phyloP scores from a whole-genome alignment of 2,797 vertebrate species.

The Ataeniobius toweri region DNA sequence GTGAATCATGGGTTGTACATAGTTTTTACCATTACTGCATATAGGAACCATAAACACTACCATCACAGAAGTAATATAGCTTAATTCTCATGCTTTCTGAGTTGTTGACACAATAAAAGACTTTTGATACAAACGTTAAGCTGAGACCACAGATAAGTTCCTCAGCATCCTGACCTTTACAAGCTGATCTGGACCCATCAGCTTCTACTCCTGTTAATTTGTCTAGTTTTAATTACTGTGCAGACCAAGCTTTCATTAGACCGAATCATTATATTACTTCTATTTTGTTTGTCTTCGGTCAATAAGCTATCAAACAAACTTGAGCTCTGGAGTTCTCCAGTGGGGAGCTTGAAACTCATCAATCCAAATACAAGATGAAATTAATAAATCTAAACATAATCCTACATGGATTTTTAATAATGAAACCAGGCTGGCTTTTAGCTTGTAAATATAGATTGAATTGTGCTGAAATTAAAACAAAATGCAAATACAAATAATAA shows the following conservation, averaged over 20 bases:
- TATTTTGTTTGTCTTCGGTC: constrained; percentile 51
- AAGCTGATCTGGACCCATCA: constrained; percentile 33
- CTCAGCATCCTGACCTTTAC: constrained; percentile 55
- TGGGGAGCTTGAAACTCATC: constrained; percentile 31
- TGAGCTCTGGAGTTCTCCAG: constrained; percentile 20
- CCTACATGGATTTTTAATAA: background rate
- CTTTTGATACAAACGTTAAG: constrained; percentile 21
- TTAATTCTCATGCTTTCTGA: too few species aligned
- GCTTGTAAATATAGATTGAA: background rate
- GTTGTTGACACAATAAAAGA: constrained; percentile 8
- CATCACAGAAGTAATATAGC: too few species aligned
- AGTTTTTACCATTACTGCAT: too few species aligned
- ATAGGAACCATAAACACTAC: too few species aligned
- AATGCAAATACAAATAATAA: background rate
- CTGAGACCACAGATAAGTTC: constrained; percentile 31
- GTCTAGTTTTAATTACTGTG: constrained; percentile 55
- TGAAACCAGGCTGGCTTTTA: background rate
- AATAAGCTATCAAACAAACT: constrained; percentile 32
- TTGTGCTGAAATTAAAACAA: background rate
- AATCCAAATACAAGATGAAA: constrained; percentile 13
- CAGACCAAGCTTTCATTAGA: constrained; percentile 45
- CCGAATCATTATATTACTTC: constrained; percentile 49
- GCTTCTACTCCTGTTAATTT: constrained; percentile 45
- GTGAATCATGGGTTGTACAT: too few species aligned
- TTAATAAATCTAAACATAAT: background rate